Evolutionary conservation across 2,888 invertebrate species (phyloP).

Genomic region (Unio pictorum): DNA sequence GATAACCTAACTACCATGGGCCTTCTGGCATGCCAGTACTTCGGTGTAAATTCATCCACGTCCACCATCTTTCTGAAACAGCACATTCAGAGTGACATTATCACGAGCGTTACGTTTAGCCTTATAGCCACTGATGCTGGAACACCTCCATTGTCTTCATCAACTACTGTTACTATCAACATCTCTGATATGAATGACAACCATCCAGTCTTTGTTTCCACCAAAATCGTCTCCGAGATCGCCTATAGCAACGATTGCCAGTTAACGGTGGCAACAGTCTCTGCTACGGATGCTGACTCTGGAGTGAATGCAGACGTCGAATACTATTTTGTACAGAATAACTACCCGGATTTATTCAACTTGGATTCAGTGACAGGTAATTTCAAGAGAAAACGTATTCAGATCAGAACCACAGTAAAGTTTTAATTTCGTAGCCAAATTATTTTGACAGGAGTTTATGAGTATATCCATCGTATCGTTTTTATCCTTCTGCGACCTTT

Average conservation of each 20-base stretch:
- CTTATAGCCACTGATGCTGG: constrained; percentile 93
- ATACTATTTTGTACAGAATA: constrained; percentile 38
- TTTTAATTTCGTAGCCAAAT: no score
- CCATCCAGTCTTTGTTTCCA: constrained; percentile 45
- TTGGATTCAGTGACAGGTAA: constrained; percentile 41
- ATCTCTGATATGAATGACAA: constrained; percentile 59
- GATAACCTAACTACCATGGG: constrained; percentile 38
- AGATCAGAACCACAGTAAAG: no score
- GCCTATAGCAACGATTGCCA: constrained; percentile 52
- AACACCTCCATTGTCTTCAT: constrained; percentile 87
- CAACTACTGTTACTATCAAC: constrained; percentile 76
- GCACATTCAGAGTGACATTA: constrained; percentile 51
- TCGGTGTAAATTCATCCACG: constrained; percentile 35
- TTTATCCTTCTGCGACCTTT: no score
- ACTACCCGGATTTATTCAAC: constrained; percentile 41
- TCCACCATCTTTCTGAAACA: constrained; percentile 40
- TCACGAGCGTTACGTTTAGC: constrained; percentile 36
- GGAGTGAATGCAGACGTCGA: constrained; percentile 48
- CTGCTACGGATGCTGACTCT: constrained; percentile 58
- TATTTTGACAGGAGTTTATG: no score
- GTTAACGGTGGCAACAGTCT: constrained; percentile 40
- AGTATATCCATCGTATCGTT: no score
- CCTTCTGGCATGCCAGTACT: constrained; percentile 29
- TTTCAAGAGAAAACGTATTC: no score
- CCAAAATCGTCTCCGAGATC: constrained; percentile 54